These are phyloP conservation scores for Cotesia congregata DNA, from an alignment of 2,888 invertebrate genomes.

Conservation along the genomic window DNA sequence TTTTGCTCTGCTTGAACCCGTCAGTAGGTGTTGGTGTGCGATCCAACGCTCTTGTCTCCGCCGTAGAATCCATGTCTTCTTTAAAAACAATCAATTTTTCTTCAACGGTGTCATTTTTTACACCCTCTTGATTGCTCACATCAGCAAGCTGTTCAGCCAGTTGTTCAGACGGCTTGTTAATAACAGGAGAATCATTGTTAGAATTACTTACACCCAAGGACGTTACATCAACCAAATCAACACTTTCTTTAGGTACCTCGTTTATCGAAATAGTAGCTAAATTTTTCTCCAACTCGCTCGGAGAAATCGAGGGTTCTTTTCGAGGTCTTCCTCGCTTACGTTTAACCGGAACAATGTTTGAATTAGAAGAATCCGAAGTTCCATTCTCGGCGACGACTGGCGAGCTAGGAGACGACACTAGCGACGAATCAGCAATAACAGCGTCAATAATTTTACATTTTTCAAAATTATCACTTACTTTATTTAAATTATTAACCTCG, in stretches of 20 bases:
- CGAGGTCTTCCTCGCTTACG: slow-evolving; percentile 23
- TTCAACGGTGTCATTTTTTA: neutral
- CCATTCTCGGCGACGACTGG: neutral
- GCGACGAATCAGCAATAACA: neutral
- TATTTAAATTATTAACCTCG: neutral
- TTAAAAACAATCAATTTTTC: neutral
- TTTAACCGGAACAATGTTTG: slow-evolving; percentile 26
- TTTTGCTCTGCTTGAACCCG: slow-evolving; percentile 36
- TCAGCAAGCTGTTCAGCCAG: neutral
- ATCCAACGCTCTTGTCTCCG: neutral
- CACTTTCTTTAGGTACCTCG: neutral
- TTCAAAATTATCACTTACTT: neutral
- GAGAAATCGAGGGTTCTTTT: slow-evolving; percentile 23
- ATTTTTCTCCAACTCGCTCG: slow-evolving; percentile 26
- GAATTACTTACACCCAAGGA: slow-evolving; percentile 21
- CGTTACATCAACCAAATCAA: neutral
- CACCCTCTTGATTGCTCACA: neutral
- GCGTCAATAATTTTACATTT: neutral
- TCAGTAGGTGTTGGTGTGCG: slow-evolving; percentile 18
- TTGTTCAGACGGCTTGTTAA: slow-evolving; percentile 6
- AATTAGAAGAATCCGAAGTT: slow-evolving; percentile 25
- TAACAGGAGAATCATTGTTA: slow-evolving; percentile 9
- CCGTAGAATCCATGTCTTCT: neutral
- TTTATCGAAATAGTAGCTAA: slow-evolving; percentile 35
- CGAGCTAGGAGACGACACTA: neutral